Base-by-base conservation (phyloP, 2,113 vertebrate genomes). In the Calyptommatus sinebrachiatus region DNA sequence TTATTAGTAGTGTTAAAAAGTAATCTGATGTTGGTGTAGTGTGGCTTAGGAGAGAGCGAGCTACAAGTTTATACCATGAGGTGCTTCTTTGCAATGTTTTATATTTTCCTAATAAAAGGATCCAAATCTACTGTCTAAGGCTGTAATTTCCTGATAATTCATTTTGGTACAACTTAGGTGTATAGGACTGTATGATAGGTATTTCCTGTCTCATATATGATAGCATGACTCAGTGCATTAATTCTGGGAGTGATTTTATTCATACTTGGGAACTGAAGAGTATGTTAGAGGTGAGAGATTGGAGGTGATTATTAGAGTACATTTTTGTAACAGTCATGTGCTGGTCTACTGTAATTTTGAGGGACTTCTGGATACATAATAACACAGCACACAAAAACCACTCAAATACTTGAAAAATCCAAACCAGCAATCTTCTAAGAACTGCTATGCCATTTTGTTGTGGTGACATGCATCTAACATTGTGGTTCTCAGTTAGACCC, bases 271-370 rank as follows among this genome's bases (percentile, higher is more conserved):
- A 78, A 73, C 77, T 21, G 62, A 28, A 77, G 71, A 79, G 79
- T 84, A 61, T 35, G 7, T 20, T 18, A 29, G 35, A 62, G 80
- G 35, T 71, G 77, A 67, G 77, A 85, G 81, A 81, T 77, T 62
- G 70, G 66, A 80, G 76, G 82, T 66, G 77, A 5, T 57, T 14
- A 83, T 80, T 81, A 81, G 57, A 80, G 31, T 61, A 62, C 2
- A 2, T 89, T 66, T 86, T 90, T 85, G n/a, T 86, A 87, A 83
- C 81, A 85, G 53, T 74, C 57, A 81, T 74, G n/a, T 50, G 79
- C 70, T 86, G 87, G 83, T 69, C 89, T 85, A 84, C 48, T 83
- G 81, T 80, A 73, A 0, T 79, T 48, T 80, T 83, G 80, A 81
- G 83, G 62, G 74, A 82, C 84, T 88, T n/a, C n/a, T 84, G 85